phyloP scores from a whole-genome alignment of 2,113 vertebrate genomes.

The Catharus minimus region DNA sequence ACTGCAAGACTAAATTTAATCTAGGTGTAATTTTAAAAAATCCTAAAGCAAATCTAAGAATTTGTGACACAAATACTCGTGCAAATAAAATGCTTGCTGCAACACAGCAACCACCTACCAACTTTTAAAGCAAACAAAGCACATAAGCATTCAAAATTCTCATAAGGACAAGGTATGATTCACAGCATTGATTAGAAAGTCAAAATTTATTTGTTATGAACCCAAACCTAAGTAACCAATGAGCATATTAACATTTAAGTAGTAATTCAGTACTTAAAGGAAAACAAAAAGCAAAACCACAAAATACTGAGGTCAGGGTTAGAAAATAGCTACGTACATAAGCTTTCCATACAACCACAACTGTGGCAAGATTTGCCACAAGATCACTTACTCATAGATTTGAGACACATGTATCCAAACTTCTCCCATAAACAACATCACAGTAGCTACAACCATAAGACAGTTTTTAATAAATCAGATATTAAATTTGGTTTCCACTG shows the following conservation, averaged over 20 bases:
- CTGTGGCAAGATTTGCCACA: not conserved
- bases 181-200: not conserved
- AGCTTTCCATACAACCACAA: not conserved
- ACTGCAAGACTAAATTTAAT: not conserved
- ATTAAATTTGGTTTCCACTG: not conserved
- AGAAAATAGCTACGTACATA: not conserved
- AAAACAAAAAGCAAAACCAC: not conserved
- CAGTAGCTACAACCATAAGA: not conserved
- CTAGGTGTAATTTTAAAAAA: not conserved
- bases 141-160: not conserved
- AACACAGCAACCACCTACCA: not conserved
- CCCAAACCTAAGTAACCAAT: not conserved
- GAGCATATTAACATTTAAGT: not conserved
- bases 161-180: not conserved
- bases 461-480: not conserved
- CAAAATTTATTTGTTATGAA: not conserved
- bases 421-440: not conserved
- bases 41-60: not conserved
- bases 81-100: not conserved
- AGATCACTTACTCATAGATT: not conserved
- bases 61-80: not conserved
- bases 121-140: not conserved
- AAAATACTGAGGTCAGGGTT: not conserved
- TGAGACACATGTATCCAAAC: not conserved
- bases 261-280: not conserved